Base-by-base conservation (phyloP, 2,888 invertebrate genomes). In the Drosophila infuscata region DNA sequence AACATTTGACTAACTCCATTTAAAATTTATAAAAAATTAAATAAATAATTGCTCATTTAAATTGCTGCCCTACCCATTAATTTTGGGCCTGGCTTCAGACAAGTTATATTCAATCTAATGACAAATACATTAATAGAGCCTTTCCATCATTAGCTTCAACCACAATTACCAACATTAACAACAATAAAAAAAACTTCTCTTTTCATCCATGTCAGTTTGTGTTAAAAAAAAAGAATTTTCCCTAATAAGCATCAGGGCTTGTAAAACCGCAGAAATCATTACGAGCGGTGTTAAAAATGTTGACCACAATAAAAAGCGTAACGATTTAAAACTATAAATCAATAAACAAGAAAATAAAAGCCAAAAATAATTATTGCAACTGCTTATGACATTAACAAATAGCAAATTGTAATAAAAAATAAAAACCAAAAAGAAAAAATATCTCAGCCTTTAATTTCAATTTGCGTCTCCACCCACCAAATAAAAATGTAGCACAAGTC, bases 331-430 rank as follows among this genome's bases (percentile, higher is more conserved):
- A 32, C 65, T 17, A 89, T 89, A 87, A 89, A 85, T 79, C 84
- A 75, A 79, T 79, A 60, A 66, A 69, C 62, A 53, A 54, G 54
- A 65, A 62, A 72, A 76, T 68, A 73, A 81, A 76, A 79, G 56
- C 66, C 59, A 62, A 61, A 72, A 83, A 74, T 58, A 65, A 67
- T 82, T 65, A 63, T 54, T 71, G 65, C 70, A 72, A 70, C 67
- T 74, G 74, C 60, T 71, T 73, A 71, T 74, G 80, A 77, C 82
- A 89, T 69, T 74, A 80, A 88, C 74, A 88, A 89, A 85, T 89
- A 63, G 84, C 82, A 64, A 87, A 81, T 75, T 69, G 79, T 81
- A 81, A 89, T 83, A 81, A 89, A 83, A 83, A 70, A 5, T 12
- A 17, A 32, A 56, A 59, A 48, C 4, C 12, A 48, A 52, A 38